Conservation (phyloP, 2,113 vertebrate genomes). For the Pagrus major region DNA sequence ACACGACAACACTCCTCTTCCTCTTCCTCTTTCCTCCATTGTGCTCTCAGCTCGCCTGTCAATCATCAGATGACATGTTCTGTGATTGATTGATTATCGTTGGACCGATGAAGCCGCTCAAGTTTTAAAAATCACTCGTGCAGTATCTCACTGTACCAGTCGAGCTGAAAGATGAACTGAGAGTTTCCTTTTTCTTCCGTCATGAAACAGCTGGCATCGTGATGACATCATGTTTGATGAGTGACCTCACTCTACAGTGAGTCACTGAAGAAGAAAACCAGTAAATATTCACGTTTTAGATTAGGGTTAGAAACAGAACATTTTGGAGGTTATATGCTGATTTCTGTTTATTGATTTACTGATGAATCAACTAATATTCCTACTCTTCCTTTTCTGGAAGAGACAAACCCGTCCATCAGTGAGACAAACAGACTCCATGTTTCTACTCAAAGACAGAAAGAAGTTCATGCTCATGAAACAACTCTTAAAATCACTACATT, state of each 20-base stretch:
- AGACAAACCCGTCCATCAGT: too few relatives aligned
- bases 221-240: not conserved
- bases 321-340: too few relatives aligned
- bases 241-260: not conserved
- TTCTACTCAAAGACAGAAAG: too few relatives aligned
- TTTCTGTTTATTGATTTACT: not conserved
- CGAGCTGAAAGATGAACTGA: not conserved
- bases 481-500: too few relatives aligned
- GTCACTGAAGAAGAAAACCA: too few relatives aligned
- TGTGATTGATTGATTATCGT: not conserved
- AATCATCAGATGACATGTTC: not conserved
- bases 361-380: not conserved
- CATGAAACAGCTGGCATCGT: not conserved
- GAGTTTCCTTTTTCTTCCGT: not conserved
- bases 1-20: constrained; percentile 21
- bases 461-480: too few relatives aligned
- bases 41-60: not conserved
- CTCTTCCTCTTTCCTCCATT: constrained; percentile 60
- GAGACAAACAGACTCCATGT: too few relatives aligned
- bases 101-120: not conserved
- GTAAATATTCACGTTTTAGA: too few relatives aligned
- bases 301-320: too few relatives aligned
- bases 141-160: too few relatives aligned
- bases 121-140: too few relatives aligned
- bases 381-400: too few relatives aligned